Evolutionary conservation across 2,113 vertebrate species (phyloP).

Genomic region (Alethe diademata): DNA sequence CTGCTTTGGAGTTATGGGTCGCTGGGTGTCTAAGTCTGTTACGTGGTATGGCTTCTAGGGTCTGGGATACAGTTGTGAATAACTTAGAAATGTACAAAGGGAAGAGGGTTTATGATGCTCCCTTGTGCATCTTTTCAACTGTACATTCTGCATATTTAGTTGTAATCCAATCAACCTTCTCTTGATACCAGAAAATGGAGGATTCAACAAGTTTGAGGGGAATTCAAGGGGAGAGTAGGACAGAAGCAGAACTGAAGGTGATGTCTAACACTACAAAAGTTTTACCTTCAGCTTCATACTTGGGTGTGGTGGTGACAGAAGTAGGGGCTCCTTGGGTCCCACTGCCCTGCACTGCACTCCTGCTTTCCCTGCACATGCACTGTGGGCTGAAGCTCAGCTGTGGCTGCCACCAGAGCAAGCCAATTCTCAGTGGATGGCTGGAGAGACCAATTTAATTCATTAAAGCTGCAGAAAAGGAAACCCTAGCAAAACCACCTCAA

Average conservation of each 20-base stretch:
- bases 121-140: not conserved
- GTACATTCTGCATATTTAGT: not conserved
- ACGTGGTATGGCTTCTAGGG: not conserved
- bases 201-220: not conserved
- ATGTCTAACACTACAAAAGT: not conserved
- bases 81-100: not conserved
- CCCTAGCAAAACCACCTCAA: fast-evolving
- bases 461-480: not conserved
- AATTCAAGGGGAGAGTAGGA: not conserved
- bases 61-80: not conserved
- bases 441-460: too few species aligned
- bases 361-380: not conserved
- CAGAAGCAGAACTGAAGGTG: not conserved
- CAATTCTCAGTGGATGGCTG: not conserved
- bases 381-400: not conserved
- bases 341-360: not conserved
- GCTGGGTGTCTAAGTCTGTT: not conserved
- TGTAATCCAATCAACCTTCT: not conserved
- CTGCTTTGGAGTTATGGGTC: not conserved
- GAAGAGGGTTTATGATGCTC: not conserved
- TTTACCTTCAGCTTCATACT: not conserved
- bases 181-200: not conserved
- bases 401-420: not conserved
- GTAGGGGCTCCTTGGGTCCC: not conserved
- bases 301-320: not conserved